Evolutionary conservation across 2,113 vertebrate genomes (phyloP).

Genomic region (Pitta sordida): DNA sequence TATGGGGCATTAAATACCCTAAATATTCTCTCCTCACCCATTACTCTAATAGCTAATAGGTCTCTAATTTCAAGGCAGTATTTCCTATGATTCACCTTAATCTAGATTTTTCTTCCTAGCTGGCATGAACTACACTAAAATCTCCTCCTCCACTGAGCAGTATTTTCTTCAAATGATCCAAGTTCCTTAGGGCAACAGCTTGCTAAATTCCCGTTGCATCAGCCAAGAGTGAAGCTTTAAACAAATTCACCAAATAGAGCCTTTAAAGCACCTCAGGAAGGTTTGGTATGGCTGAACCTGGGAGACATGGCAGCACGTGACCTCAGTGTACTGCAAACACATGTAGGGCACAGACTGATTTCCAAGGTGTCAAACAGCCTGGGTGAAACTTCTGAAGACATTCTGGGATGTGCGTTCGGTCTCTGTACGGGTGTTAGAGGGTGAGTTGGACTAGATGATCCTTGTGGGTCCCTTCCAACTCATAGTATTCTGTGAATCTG

Average conservation of each 20-base stretch:
- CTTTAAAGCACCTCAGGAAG: neutral
- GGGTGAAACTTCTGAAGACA: neutral
- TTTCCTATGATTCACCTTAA: neutral
- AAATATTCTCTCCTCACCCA: neutral
- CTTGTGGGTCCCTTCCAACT: too few species aligned
- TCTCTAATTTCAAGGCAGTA: neutral
- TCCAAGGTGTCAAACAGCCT: neutral
- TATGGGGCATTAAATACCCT: conserved; percentile 6
- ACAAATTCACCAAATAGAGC: neutral
- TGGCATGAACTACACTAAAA: neutral
- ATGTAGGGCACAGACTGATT: neutral
- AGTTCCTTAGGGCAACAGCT: neutral
- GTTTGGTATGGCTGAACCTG: accelerated
- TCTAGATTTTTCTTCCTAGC: neutral
- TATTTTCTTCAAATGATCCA: neutral
- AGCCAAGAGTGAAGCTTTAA: neutral
- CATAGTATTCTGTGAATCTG: too few species aligned
- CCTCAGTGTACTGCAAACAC: neutral
- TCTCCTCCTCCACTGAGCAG: neutral
- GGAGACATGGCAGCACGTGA: accelerated
- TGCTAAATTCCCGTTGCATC: neutral
- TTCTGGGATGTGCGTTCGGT: too few species aligned
- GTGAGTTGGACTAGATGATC: too few species aligned
- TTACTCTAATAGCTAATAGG: neutral
- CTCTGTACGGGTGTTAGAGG: too few species aligned